Percentiles rank a stretch among this genome's conserved stretches.
phyloP scores from a whole-genome alignment of 2,797 vertebrate genomes.

The Chiroxiphia lanceolata region DNA sequence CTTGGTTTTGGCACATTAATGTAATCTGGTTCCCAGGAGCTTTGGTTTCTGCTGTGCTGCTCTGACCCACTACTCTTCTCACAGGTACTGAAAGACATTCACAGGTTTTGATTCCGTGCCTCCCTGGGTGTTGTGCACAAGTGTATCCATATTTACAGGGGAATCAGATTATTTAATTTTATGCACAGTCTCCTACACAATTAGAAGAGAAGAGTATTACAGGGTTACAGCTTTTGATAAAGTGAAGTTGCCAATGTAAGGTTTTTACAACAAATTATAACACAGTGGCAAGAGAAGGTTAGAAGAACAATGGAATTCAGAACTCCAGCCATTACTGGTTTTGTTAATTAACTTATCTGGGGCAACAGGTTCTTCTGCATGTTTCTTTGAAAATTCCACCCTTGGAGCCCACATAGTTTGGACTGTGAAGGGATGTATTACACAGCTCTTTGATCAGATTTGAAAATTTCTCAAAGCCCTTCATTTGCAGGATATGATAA shows the following conservation, averaged over 20 bases:
- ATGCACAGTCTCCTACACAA: background rate
- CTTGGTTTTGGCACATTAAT: background rate
- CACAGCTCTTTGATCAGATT: constrained; percentile 12
- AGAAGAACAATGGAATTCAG: constrained; percentile 7
- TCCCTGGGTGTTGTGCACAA: background rate
- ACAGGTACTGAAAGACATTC: background rate
- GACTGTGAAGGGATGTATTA: background rate
- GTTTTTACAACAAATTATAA: background rate
- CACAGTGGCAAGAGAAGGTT: background rate
- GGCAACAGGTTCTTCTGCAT: constrained; percentile 48
- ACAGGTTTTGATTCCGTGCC: background rate
- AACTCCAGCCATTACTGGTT: constrained; percentile 6
- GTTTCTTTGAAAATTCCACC: constrained; percentile 10
- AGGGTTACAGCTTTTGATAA: background rate
- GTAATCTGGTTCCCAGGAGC: background rate
- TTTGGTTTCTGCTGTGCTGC: background rate
- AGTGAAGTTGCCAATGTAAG: background rate
- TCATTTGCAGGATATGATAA: background rate
- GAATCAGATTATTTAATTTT: background rate
- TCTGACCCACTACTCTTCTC: background rate
- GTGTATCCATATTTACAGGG: no score
- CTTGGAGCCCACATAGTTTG: background rate
- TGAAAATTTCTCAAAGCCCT: background rate
- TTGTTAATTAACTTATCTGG: constrained; percentile 38
- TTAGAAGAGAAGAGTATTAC: background rate